phyloP scores from a whole-genome alignment of 1,140 invertebrate genomes.

The Cherax destructor region DNA sequence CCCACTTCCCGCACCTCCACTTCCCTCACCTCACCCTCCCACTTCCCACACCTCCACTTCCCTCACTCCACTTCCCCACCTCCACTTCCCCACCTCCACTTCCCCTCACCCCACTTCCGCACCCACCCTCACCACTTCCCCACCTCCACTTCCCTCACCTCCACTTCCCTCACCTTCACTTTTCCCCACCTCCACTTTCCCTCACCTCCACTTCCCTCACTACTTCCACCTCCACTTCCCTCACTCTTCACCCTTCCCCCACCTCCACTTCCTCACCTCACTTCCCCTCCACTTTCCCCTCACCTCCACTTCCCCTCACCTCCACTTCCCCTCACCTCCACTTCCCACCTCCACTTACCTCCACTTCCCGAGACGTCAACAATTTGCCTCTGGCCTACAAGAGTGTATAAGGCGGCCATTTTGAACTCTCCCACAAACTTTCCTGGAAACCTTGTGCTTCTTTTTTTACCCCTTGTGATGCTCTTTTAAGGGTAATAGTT shows the following conservation, averaged over 20 bases:
- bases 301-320: not conserved
- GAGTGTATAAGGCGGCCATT: slow-evolving; percentile 13
- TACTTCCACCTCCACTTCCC: not conserved
- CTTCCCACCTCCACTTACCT: not conserved
- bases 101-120: too few species aligned
- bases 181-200: too few species aligned
- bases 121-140: too few species aligned
- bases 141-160: too few species aligned
- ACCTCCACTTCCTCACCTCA: not conserved
- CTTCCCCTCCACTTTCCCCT: not conserved
- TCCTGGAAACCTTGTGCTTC: slow-evolving; percentile 4
- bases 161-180: not conserved
- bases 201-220: not conserved
- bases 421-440: slow-evolving; percentile 19
- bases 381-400: not conserved
- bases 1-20: too few species aligned
- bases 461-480: slow-evolving; percentile 7
- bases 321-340: not conserved
- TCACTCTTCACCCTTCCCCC: not conserved
- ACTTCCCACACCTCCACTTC: too few species aligned
- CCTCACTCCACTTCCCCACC: too few species aligned
- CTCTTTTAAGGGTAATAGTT: slow-evolving; percentile 22
- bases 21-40: too few species aligned
- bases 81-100: too few species aligned
- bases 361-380: not conserved